Conservation (phyloP, 2,797 vertebrate species). For the Glyptemys insculpta region DNA sequence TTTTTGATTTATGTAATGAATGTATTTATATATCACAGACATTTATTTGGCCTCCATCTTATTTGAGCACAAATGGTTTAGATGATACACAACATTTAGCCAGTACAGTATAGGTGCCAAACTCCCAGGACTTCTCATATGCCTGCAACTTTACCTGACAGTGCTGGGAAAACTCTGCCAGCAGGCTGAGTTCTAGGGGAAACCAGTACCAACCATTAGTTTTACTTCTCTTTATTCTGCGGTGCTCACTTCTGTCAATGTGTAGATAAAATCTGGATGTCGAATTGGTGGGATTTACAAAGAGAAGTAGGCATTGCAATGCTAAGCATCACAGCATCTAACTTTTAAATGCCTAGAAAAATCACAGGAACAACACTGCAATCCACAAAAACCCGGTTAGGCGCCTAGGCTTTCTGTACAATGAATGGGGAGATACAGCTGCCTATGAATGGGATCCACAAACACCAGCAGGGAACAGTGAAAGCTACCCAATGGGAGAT, state of each 20-base stretch:
- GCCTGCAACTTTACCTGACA: not conserved
- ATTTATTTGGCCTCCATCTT: not conserved
- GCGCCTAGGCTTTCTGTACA: too few species aligned
- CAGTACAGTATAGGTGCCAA: not conserved
- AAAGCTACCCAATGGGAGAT: too few species aligned
- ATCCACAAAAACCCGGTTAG: too few species aligned
- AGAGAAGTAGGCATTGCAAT: too few species aligned
- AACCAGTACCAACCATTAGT: not conserved
- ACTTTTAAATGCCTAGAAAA: too few species aligned
- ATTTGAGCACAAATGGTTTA: not conserved
- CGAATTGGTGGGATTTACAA: not conserved
- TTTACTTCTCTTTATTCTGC: not conserved
- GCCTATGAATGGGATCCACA: too few species aligned
- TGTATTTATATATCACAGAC: not conserved
- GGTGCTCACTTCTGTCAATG: not conserved
- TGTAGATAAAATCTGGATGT: not conserved
- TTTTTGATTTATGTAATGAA: not conserved
- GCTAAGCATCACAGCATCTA: too few species aligned
- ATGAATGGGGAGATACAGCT: too few species aligned
- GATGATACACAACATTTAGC: not conserved
- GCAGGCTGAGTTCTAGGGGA: not conserved
- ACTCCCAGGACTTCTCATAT: not conserved
- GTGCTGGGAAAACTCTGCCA: accelerated
- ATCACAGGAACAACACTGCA: too few species aligned
- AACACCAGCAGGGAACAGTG: too few species aligned